Percentiles rank a stretch among this genome's conserved stretches.
Evolutionary conservation across 2,113 vertebrate genomes (phyloP).

Genomic region (rabbit (Oryctolagus cuniculus)): DNA sequence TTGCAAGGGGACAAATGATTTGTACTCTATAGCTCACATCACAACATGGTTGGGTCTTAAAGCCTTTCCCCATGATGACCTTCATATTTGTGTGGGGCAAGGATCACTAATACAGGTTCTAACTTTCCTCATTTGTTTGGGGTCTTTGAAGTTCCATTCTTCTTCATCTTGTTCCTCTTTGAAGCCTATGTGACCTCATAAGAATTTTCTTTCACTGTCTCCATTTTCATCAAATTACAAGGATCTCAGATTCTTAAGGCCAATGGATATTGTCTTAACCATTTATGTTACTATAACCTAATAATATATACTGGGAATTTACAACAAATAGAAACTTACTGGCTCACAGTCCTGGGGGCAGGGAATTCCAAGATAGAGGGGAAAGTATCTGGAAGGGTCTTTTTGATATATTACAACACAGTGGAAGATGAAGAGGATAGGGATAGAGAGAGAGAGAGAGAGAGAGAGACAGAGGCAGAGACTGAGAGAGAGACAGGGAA

Average conservation of each 20-base stretch:
- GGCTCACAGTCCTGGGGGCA: too few relatives aligned
- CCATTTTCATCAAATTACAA: neutral
- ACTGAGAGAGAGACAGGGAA: too few relatives aligned
- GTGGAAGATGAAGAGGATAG: neutral
- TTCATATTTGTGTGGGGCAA: neutral
- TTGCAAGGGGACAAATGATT: neutral
- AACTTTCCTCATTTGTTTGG: neutral
- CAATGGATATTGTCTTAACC: neutral
- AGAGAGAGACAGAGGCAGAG: too few relatives aligned
- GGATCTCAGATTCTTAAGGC: neutral
- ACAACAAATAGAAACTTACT: too few relatives aligned
- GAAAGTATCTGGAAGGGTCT: neutral
- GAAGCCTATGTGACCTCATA: neutral
- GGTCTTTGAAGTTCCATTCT: neutral
- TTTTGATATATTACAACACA: neutral
- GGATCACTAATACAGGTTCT: neutral
- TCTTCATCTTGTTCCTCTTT: neutral
- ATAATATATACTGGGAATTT: neutral
- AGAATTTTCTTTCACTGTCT: neutral
- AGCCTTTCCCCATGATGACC: neutral
- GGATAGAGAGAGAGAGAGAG: too few relatives aligned
- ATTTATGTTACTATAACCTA: neutral
- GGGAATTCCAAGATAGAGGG: neutral
- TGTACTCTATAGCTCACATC: neutral
- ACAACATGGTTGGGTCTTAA: neutral